Evolutionary conservation across 2,888 invertebrate genomes (phyloP).

Genomic region (Microdon myrmicae): DNA sequence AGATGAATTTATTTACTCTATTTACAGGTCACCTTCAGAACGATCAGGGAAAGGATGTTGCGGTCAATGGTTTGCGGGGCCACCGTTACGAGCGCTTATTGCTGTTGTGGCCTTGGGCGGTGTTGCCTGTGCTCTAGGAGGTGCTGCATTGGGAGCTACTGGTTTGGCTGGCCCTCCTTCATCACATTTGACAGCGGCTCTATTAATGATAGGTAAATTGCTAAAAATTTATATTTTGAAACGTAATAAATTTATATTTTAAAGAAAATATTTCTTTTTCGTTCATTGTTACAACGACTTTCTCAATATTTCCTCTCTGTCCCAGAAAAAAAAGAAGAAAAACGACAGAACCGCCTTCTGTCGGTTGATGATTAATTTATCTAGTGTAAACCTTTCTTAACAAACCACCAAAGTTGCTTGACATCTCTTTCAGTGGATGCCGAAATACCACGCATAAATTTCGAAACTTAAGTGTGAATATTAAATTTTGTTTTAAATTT

Average conservation of each 20-base stretch:
- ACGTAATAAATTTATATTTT: conserved; percentile 1
- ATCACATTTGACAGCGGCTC: conserved; percentile 66
- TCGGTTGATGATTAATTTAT: too few relatives aligned
- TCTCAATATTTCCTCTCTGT: too few relatives aligned
- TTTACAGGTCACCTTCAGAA: conserved; percentile 66
- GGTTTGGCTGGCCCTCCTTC: conserved; percentile 66
- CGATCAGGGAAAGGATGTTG: conserved; percentile 67
- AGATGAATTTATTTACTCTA: conserved; percentile 4
- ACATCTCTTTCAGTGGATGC: too few relatives aligned
- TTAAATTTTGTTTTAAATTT: too few relatives aligned
- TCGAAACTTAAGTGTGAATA: too few relatives aligned
- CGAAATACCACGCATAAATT: too few relatives aligned
- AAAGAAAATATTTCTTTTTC: background rate
- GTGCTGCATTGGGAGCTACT: conserved; percentile 66
- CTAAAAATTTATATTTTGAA: background rate
- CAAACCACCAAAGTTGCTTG: too few relatives aligned
- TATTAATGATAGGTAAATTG: conserved; percentile 66
- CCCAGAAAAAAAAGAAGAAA: too few relatives aligned
- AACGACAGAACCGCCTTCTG: too few relatives aligned
- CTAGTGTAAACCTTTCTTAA: too few relatives aligned
- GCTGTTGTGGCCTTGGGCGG: conserved; percentile 67
- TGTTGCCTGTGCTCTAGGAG: conserved; percentile 66
- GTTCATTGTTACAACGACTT: background rate
- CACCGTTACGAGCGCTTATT: conserved; percentile 66
- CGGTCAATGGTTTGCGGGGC: conserved; percentile 67